Evolutionary conservation across 2,888 invertebrate species (phyloP).

Genomic region (Tryphoninae sp.): DNA sequence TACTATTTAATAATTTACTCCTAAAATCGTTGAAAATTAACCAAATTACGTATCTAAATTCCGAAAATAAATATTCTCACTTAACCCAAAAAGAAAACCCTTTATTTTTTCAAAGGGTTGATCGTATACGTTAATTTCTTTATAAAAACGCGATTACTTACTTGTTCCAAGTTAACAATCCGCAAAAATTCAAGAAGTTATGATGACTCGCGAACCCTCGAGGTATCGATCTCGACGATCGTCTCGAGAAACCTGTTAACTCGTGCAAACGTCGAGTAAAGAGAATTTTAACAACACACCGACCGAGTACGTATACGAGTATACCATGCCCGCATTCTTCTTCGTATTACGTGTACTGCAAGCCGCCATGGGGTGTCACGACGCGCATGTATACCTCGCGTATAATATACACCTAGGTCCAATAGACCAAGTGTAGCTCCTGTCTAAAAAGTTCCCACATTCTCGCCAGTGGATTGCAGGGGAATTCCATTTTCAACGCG

Average conservation of each 20-base stretch:
- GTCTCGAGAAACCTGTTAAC: neutral
- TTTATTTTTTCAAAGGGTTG: no score
- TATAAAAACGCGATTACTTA: no score
- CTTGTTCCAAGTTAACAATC: no score
- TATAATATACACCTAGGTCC: neutral
- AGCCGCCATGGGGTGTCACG: neutral
- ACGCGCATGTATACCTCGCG: neutral
- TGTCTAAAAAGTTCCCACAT: slow-evolving; percentile 71
- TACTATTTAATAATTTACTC: no score
- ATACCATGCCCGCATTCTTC: neutral
- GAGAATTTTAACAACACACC: neutral
- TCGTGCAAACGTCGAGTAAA: neutral
- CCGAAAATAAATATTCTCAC: no score
- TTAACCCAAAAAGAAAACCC: no score
- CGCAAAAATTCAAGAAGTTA: neutral
- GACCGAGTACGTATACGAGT: neutral
- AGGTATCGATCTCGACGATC: neutral
- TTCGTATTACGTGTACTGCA: neutral
- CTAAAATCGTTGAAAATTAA: no score
- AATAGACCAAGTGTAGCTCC: slow-evolving; percentile 2
- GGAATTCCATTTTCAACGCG: slow-evolving; percentile 63
- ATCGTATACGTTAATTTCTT: no score
- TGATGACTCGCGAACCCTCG: neutral
- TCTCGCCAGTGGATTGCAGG: slow-evolving; percentile 68
- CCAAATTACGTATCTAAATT: no score